Conservation (phyloP, 2,113 vertebrate genomes). For the Puffinus mauretanicus region DNA sequence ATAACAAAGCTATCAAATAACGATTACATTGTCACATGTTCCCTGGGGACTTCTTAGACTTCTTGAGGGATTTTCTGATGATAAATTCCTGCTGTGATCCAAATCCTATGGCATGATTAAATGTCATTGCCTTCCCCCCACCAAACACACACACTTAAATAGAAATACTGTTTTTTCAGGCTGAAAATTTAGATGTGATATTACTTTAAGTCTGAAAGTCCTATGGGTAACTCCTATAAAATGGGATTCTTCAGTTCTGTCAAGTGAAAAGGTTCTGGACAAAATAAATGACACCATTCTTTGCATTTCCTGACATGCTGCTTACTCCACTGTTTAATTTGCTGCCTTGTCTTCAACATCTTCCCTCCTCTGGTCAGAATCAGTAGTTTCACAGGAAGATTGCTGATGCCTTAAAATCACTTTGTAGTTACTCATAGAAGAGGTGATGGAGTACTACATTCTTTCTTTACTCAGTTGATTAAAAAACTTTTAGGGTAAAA, state of each 20-base stretch:
- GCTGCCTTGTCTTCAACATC: neutral
- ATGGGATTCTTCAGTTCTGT: neutral
- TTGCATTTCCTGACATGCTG: neutral
- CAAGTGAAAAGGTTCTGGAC: neutral
- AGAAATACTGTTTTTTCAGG: neutral
- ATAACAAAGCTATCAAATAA: neutral
- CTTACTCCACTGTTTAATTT: neutral
- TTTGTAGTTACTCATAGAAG: neutral
- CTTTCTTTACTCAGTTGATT: neutral
- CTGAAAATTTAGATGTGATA: neutral
- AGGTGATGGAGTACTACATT: neutral
- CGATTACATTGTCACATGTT: neutral
- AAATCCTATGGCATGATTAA: neutral
- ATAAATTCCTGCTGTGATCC: neutral
- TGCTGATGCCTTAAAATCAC: neutral
- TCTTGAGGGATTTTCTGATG: neutral
- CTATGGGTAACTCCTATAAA: neutral
- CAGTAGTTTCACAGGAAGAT: neutral
- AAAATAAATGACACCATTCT: neutral
- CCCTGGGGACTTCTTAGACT: neutral
- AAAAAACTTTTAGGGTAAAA: neutral
- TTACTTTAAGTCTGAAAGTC: neutral
- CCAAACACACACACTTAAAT: neutral
- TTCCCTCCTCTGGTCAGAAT: neutral
- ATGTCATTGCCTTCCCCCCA: neutral